These are phyloP conservation scores for Eucidaris tribuloides DNA, from an alignment of 35 echinoderm and acorn worm species.

Conservation along the genomic window DNA sequence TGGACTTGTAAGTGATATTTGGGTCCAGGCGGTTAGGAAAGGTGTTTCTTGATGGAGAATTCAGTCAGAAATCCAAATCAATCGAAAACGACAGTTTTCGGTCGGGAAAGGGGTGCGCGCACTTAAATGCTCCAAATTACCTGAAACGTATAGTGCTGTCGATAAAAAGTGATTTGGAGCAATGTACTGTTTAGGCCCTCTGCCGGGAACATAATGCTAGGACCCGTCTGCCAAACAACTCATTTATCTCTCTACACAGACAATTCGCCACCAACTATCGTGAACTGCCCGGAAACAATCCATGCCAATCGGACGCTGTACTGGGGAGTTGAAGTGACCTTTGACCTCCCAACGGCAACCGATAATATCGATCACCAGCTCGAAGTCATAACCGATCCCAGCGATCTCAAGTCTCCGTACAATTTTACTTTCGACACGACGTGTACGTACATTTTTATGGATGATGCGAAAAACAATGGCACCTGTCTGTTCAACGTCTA, in stretches of 20 bases:
- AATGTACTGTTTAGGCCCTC: too few relatives aligned
- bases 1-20: too few relatives aligned
- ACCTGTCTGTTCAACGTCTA: constrained; percentile 42
- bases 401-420: constrained; percentile 51
- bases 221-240: too few relatives aligned
- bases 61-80: too few relatives aligned
- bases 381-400: constrained; percentile 12
- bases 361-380: constrained; percentile 50
- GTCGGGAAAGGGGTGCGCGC: too few relatives aligned
- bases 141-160: too few relatives aligned
- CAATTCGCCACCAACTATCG: constrained; percentile 32
- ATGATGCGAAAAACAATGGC: constrained; percentile 26
- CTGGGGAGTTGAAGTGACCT: constrained; percentile 1
- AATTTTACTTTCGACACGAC: constrained; percentile 33
- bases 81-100: too few relatives aligned
- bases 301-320: neutral
- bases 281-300: constrained; percentile 39
- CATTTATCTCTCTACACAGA: constrained; percentile 21
- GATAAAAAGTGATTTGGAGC: too few relatives aligned
- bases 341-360: constrained; percentile 42
- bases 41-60: too few relatives aligned
- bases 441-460: constrained; percentile 49
- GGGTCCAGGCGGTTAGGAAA: too few relatives aligned
- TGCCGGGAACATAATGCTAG: too few relatives aligned
- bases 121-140: too few relatives aligned